Percentiles rank a stretch among this genome's conserved stretches.
These are phyloP conservation scores for Trididemnum miniatum DNA, from an alignment of 23 tunicate genomes.

Conservation along the genomic window DNA sequence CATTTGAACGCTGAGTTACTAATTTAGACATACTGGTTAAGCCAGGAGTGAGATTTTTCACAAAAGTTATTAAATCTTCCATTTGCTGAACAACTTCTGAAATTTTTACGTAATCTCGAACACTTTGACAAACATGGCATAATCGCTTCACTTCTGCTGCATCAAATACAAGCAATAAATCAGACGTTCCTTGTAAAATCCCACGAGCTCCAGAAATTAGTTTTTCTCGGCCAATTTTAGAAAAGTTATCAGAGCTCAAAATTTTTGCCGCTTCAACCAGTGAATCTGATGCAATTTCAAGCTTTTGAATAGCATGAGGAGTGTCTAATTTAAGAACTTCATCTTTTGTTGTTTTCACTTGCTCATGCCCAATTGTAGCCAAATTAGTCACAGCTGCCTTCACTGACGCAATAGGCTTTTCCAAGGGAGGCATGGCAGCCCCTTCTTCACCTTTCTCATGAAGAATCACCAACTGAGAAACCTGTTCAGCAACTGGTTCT, in stretches of 20 bases:
- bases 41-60: constrained; percentile 90
- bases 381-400: constrained; percentile 82
- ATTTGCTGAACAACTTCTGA: constrained; percentile 81
- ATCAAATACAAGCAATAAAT: constrained; percentile 87
- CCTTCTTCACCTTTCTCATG: constrained; percentile 99
- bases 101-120: constrained; percentile 74
- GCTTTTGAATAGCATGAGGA: constrained; percentile 84
- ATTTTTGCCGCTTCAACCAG: constrained; percentile 59
- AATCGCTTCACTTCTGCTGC: constrained; percentile 93
- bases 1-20: constrained; percentile 65
- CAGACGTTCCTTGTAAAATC: constrained; percentile 97
- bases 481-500: constrained; percentile 99
- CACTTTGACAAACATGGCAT: constrained; percentile 71
- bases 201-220: constrained; percentile 97
- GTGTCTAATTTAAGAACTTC: constrained; percentile 82
- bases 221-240: constrained; percentile 76
- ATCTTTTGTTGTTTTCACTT: constrained; percentile 72
- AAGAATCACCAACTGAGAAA: constrained; percentile 82
- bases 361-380: constrained; percentile 67
- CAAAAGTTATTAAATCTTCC: constrained; percentile 92
- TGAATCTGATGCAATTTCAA: constrained; percentile 62
- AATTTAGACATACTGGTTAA: constrained; percentile 71
- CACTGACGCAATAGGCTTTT: constrained; percentile 62
- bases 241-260: constrained; percentile 48
- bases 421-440: constrained; percentile 86